Evolutionary conservation across 1,140 invertebrate species (phyloP).

Genomic region (Cydia pomonella): DNA sequence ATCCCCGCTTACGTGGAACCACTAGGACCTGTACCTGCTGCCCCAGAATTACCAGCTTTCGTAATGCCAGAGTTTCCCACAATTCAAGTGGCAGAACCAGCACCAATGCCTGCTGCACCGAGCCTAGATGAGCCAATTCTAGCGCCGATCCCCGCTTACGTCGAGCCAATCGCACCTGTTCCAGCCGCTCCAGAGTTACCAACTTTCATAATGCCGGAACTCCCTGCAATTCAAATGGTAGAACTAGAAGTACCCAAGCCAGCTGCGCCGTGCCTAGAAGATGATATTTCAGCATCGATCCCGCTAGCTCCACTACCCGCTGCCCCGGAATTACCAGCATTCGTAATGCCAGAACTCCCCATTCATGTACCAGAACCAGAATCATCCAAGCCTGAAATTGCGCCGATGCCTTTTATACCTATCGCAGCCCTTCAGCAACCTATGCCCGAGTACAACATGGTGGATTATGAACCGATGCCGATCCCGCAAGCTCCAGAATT

Average conservation of each 20-base stretch:
- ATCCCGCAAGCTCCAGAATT: constrained; percentile 10
- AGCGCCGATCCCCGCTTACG: not conserved
- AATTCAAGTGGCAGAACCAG: not conserved
- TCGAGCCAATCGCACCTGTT: not conserved
- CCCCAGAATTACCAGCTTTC: not conserved
- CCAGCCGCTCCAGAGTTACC: not conserved
- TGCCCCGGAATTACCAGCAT: constrained; percentile 10
- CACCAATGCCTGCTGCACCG: not conserved
- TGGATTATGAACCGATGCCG: not conserved
- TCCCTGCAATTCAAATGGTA: not conserved
- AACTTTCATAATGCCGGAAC: not conserved
- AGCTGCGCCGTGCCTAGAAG: not conserved
- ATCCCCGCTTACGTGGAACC: not conserved
- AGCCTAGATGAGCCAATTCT: not conserved
- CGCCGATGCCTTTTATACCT: no score
- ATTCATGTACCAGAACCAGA: not conserved
- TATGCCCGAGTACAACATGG: not conserved
- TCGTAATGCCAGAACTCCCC: constrained; percentile 10
- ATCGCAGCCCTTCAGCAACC: not conserved
- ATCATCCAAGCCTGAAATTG: no score
- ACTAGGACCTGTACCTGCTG: not conserved
- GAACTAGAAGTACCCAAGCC: not conserved
- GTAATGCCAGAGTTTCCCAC: not conserved
- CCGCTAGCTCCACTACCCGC: not conserved
- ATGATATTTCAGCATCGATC: not conserved